A percentile compares a stretch with the other conserved stretches of the same genome.
phyloP scores from a whole-genome alignment of 2,113 vertebrate genomes.

The Okapia johnstoni region DNA sequence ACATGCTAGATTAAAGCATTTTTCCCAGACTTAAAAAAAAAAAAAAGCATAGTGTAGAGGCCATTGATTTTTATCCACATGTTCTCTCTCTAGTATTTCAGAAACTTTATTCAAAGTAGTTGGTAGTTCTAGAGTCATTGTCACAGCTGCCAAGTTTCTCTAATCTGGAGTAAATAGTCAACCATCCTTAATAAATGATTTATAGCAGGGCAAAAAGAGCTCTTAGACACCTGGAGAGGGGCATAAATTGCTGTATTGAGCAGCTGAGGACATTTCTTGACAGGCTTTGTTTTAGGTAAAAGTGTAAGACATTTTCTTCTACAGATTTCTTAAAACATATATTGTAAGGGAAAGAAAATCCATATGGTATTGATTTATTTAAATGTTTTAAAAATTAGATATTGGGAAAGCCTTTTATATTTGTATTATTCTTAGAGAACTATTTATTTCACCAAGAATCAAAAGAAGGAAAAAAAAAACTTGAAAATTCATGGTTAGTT shows the following conservation, averaged over 20 bases:
- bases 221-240: background rate
- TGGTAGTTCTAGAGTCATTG: background rate
- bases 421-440: slow-evolving; percentile 60
- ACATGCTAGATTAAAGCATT: background rate
- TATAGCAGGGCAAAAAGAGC: background rate
- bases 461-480: background rate
- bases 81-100: background rate
- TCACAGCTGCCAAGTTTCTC: background rate
- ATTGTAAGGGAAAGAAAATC: slow-evolving; percentile 69
- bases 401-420: slow-evolving; percentile 47
- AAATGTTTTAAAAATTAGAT: slow-evolving; percentile 69
- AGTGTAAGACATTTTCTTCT: slow-evolving; percentile 55
- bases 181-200: slow-evolving; percentile 41
- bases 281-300: slow-evolving; percentile 60
- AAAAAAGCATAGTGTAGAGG: background rate
- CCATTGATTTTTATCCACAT: background rate
- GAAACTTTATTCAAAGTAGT: slow-evolving; percentile 4
- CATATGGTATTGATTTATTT: slow-evolving; percentile 69
- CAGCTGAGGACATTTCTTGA: slow-evolving; percentile 44
- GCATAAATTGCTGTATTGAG: slow-evolving; percentile 27
- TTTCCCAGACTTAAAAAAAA: background rate
- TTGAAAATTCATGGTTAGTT: slow-evolving; percentile 19
- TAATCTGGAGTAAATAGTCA: background rate
- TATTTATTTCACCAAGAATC: slow-evolving; percentile 47
- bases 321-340: slow-evolving; percentile 57